Percentiles rank a stretch among this genome's conserved stretches.
Evolutionary conservation across 2,113 vertebrate species (phyloP).

Genomic region (Psettodes erumei): DNA sequence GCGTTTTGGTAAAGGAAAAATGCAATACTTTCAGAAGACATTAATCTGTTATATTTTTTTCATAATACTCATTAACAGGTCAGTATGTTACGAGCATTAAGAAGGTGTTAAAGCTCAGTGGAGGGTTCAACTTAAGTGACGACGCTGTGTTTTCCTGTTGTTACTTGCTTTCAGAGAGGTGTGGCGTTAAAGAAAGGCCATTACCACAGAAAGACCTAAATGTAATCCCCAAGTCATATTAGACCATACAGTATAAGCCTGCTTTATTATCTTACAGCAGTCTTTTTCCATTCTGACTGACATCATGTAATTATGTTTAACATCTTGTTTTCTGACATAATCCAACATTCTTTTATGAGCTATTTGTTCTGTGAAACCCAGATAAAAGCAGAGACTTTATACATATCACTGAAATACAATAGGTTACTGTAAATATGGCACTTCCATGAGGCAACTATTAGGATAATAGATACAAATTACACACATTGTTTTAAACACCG

Average conservation of each 20-base stretch:
- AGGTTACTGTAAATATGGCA: conserved; percentile 9
- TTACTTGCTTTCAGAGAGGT: conserved; percentile 25
- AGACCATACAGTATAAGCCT: conserved; percentile 2
- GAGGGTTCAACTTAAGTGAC: background rate
- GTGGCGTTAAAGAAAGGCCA: background rate
- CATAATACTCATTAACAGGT: background rate
- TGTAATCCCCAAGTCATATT: background rate
- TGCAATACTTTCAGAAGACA: background rate
- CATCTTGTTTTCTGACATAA: conserved; percentile 1
- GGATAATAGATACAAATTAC: background rate
- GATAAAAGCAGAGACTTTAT: conserved; percentile 28
- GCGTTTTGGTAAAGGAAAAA: background rate
- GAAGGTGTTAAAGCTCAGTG: background rate
- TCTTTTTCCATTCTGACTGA: conserved; percentile 6
- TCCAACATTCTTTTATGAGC: background rate
- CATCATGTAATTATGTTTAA: background rate
- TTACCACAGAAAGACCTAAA: background rate
- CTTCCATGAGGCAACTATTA: background rate
- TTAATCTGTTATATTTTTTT: background rate
- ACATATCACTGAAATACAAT: conserved; percentile 13
- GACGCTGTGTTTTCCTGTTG: conserved; percentile 11
- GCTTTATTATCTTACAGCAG: conserved; percentile 1
- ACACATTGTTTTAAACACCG: conserved; percentile 17
- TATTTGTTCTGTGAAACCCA: conserved; percentile 15
- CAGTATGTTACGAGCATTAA: background rate